These are phyloP conservation scores for Hormaphis cornu DNA, from an alignment of 1,140 invertebrate species.

Conservation along the genomic window DNA sequence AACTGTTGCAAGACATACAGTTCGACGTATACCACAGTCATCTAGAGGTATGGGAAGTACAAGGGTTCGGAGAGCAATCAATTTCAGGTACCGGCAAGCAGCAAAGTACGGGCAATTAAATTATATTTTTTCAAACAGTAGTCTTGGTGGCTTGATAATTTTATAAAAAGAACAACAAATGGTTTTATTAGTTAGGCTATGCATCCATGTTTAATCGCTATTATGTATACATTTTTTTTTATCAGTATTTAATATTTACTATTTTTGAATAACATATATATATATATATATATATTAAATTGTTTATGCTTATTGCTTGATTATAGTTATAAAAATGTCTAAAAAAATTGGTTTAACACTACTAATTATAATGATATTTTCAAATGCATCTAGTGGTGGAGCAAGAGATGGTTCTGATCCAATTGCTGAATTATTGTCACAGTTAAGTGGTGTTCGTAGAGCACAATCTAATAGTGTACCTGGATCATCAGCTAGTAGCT, in stretches of 20 bases:
- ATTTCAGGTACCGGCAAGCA: slow-evolving; percentile 60
- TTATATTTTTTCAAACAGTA: slow-evolving; percentile 33
- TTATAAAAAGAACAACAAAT: not conserved
- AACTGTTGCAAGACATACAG: slow-evolving; percentile 65
- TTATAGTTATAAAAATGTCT: too few relatives aligned
- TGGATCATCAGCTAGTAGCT: slow-evolving; percentile 34
- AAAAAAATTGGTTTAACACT: too few relatives aligned
- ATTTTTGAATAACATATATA: not conserved
- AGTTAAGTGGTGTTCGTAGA: slow-evolving; percentile 79
- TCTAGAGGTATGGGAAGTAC: slow-evolving; percentile 54
- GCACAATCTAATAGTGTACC: slow-evolving; percentile 43
- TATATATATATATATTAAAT: not conserved
- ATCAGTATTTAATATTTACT: slow-evolving; percentile 16
- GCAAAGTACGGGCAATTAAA: slow-evolving; percentile 30
- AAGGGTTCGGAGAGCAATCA: slow-evolving; percentile 67
- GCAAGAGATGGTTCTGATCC: slow-evolving; percentile 86
- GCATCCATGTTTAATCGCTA: not conserved
- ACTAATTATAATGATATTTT: too few relatives aligned
- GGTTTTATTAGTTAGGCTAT: not conserved
- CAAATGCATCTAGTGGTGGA: slow-evolving; percentile 55
- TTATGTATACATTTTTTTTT: not conserved
- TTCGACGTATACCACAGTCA: slow-evolving; percentile 75
- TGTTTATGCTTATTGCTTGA: not conserved
- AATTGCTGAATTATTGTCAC: slow-evolving; percentile 84
- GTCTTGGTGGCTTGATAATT: slow-evolving; percentile 20